Percentiles rank a stretch among this genome's conserved stretches.
phyloP scores from a whole-genome alignment of 2,888 invertebrate genomes.

The Melipona beecheii region DNA sequence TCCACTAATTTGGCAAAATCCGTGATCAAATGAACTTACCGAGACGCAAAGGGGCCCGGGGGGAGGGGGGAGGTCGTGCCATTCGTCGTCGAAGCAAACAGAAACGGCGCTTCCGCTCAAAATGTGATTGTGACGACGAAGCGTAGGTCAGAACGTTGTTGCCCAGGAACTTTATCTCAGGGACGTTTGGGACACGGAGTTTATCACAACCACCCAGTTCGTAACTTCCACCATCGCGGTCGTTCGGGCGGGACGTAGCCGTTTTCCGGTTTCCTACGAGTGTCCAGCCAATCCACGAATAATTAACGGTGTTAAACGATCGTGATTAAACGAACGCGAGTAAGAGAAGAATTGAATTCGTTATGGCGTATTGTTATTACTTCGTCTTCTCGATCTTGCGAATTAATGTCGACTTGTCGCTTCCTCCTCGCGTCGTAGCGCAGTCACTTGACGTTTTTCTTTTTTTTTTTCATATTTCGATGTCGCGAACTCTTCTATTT shows the following conservation, averaged over 20 bases:
- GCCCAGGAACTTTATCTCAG: constrained; percentile 68
- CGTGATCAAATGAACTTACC: constrained; percentile 59
- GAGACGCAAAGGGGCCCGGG: constrained; percentile 53
- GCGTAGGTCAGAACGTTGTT: constrained; percentile 72
- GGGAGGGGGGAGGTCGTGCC: constrained; percentile 56
- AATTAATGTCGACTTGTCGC: too few relatives aligned
- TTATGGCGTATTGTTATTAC: background rate
- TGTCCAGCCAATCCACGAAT: constrained; percentile 12
- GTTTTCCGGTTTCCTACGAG: constrained; percentile 32
- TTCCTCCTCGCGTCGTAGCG: too few relatives aligned
- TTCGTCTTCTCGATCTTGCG: too few relatives aligned
- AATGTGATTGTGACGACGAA: constrained; percentile 72
- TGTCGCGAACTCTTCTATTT: background rate
- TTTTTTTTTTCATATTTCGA: background rate
- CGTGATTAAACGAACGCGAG: constrained; percentile 22
- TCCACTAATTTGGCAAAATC: background rate
- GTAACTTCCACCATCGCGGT: constrained; percentile 68
- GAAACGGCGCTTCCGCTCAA: constrained; percentile 69
- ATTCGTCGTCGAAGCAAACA: constrained; percentile 68
- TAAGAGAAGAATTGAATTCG: constrained; percentile 33
- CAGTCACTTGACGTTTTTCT: too few relatives aligned
- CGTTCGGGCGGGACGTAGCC: constrained; percentile 68
- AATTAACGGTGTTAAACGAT: constrained; percentile 24
- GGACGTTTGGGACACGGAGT: constrained; percentile 70
- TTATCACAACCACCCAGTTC: constrained; percentile 65